phyloP scores from a whole-genome alignment of 2,113 vertebrate species.

The Heptranchias perlo region DNA sequence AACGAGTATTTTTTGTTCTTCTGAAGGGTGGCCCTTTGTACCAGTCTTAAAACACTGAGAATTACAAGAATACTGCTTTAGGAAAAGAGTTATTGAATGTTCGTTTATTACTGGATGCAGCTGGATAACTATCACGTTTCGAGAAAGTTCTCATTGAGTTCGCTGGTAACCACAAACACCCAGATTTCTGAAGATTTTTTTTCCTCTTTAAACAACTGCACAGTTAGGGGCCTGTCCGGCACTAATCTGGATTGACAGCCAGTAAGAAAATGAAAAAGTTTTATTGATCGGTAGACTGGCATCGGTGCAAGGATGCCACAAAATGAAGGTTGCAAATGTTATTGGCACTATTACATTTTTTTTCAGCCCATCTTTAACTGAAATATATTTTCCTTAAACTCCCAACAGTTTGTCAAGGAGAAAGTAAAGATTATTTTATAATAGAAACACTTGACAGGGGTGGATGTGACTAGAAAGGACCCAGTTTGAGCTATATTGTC shows the following conservation, averaged over 20 bases:
- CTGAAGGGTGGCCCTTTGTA: neutral
- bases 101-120: neutral
- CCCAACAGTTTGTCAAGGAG: neutral
- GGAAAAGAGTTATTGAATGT: neutral
- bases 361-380: neutral
- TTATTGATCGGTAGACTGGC: neutral
- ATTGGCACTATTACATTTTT: neutral
- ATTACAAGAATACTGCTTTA: neutral
- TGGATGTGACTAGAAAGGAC: neutral
- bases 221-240: neutral
- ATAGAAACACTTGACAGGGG: neutral
- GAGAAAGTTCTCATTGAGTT: neutral
- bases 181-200: neutral
- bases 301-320: neutral
- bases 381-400: conserved; percentile 3
- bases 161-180: neutral
- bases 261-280: neutral
- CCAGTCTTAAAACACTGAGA: neutral
- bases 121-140: neutral
- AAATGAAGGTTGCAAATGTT: neutral
- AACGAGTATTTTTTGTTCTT: neutral
- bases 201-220: neutral
- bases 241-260: neutral
- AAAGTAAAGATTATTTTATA: neutral
- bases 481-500: neutral